These are phyloP conservation scores for Irena cyanogastra DNA, from an alignment of 2,113 vertebrate genomes.

Conservation along the genomic window DNA sequence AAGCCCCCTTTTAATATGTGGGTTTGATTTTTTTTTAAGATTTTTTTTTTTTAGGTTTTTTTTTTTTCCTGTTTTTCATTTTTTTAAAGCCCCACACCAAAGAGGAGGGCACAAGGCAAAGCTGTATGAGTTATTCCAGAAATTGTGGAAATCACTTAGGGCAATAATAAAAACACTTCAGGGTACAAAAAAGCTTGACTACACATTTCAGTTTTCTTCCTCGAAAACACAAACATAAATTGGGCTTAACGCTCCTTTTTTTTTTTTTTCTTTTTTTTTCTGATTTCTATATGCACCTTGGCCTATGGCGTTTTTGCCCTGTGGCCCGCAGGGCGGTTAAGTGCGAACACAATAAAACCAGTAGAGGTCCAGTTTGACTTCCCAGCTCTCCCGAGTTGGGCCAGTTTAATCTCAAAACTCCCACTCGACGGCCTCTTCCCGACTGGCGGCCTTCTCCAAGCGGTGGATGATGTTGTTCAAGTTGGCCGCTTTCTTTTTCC, in stretches of 20 bases:
- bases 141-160: conserved; percentile 94
- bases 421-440: conserved; percentile 95
- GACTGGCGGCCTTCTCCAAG: conserved; percentile 94
- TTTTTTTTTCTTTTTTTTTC: not conserved
- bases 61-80: conserved; percentile 27
- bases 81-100: conserved; percentile 82
- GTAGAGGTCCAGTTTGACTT: conserved; percentile 76
- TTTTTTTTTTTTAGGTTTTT: not conserved
- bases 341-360: conserved; percentile 90
- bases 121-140: conserved; percentile 96
- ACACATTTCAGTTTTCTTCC: conserved; percentile 84
- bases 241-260: conserved; percentile 81
- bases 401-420: conserved; percentile 87
- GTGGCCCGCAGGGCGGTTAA: conserved; percentile 95
- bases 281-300: conserved; percentile 90
- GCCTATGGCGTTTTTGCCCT: conserved; percentile 94
- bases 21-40: conserved; percentile 62
- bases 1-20: conserved; percentile 84
- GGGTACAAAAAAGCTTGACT: conserved; percentile 87
- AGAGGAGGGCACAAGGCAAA: conserved; percentile 91
- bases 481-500: conserved; percentile 96
- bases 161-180: conserved; percentile 87
- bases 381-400: conserved; percentile 76
- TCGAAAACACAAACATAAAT: conserved; percentile 82
- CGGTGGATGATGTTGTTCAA: conserved; percentile 98